These are phyloP conservation scores for Amphilophus citrinellus DNA, from an alignment of 2,113 vertebrate genomes.

Conservation along the genomic window DNA sequence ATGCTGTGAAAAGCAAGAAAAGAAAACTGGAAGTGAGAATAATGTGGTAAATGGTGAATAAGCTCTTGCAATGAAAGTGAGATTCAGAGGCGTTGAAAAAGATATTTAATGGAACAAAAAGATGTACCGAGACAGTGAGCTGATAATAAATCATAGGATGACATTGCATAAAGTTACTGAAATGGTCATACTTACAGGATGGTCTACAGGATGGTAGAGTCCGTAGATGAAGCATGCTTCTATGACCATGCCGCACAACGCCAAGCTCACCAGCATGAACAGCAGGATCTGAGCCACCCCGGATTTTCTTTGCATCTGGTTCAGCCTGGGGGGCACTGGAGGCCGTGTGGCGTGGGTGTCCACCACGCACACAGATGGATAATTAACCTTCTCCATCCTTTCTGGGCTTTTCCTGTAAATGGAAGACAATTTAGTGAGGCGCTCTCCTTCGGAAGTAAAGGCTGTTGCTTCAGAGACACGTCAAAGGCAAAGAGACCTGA, in stretches of 20 bases:
- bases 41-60: background rate
- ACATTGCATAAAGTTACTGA: background rate
- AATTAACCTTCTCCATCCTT: slow-evolving; percentile 56
- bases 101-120: background rate
- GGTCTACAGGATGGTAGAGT: slow-evolving; percentile 41
- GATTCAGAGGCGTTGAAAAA: background rate
- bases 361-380: slow-evolving; percentile 81
- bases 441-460: background rate
- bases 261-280: slow-evolving; percentile 74
- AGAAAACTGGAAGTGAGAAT: slow-evolving; percentile 29
- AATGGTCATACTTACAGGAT: slow-evolving; percentile 54
- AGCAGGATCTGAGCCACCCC: slow-evolving; percentile 61
- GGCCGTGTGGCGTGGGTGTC: slow-evolving; percentile 69
- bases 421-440: background rate
- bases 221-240: slow-evolving; percentile 84
- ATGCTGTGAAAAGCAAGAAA: background rate
- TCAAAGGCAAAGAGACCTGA: background rate
- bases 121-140: background rate
- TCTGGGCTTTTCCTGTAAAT: background rate
- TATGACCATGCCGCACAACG: slow-evolving; percentile 67
- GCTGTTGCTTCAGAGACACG: slow-evolving; percentile 4
- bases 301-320: background rate
- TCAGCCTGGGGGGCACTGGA: slow-evolving; percentile 60
- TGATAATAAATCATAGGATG: background rate
- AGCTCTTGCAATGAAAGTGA: background rate